These are phyloP conservation scores for Oxyruncus cristatus DNA, from an alignment of 2,113 vertebrate genomes.

Conservation along the genomic window DNA sequence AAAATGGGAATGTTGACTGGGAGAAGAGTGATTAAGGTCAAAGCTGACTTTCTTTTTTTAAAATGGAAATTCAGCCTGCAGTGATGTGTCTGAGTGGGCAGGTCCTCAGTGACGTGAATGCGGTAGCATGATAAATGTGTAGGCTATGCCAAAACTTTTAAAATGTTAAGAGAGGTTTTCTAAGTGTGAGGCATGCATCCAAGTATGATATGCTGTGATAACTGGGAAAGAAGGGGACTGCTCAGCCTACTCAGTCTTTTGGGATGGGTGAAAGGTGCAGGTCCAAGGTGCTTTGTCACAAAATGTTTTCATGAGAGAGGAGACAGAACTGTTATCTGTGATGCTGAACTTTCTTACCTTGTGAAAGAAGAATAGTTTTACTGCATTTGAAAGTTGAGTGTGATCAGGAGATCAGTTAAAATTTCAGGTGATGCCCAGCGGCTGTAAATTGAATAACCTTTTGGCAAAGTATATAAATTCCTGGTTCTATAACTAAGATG, in stretches of 20 bases:
- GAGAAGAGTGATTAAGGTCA: conserved; percentile 75
- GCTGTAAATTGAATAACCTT: not conserved
- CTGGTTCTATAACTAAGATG: not conserved
- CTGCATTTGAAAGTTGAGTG: not conserved
- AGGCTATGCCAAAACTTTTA: not conserved
- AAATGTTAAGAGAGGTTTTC: rapidly evolving
- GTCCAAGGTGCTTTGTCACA: not conserved
- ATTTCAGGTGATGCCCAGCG: not conserved
- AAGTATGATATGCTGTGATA: no score
- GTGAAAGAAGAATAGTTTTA: not conserved
- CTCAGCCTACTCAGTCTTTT: not conserved
- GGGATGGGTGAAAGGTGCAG: not conserved
- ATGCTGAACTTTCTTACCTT: not conserved
- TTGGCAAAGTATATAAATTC: not conserved
- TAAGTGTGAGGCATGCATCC: not conserved
- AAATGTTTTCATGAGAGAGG: not conserved
- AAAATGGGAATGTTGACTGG: conserved; percentile 57
- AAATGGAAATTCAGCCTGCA: not conserved
- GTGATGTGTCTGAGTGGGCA: not conserved
- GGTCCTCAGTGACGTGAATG: rapidly evolving
- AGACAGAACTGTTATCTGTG: not conserved
- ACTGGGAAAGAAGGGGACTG: not conserved
- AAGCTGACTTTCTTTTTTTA: not conserved
- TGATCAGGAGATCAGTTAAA: not conserved
- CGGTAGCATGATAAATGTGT: not conserved